phyloP scores from a whole-genome alignment of 1,140 invertebrate species.

The Trichonephila clavipes region DNA sequence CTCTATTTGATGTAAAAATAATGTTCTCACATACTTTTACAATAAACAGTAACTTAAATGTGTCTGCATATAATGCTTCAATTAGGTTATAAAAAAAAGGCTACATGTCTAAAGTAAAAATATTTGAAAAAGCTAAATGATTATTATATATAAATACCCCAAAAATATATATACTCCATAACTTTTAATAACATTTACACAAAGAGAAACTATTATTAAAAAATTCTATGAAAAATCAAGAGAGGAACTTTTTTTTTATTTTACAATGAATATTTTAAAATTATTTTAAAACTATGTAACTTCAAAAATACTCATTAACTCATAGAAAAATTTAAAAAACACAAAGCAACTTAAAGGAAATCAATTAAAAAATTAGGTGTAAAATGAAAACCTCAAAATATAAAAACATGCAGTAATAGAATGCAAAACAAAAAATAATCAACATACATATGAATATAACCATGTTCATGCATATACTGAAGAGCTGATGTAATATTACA shows the following conservation, averaged over 20 bases:
- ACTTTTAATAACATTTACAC: no score
- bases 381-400: not conserved
- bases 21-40: no score
- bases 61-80: no score
- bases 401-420: not conserved
- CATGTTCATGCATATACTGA: conserved; percentile 84
- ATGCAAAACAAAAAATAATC: conserved; percentile 10
- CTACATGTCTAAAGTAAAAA: no score
- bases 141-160: no score
- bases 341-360: not conserved
- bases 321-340: not conserved
- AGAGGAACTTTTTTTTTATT: no score
- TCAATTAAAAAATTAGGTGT: not conserved
- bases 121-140: not conserved
- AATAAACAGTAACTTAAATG: no score
- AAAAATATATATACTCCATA: no score
- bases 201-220: no score
- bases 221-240: no score
- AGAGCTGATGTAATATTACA: conserved; percentile 84
- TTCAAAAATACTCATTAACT: not conserved
- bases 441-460: conserved; percentile 84
- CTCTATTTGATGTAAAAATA: no score
- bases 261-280: not conserved
- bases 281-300: not conserved
- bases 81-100: no score